Evolutionary conservation across 2,113 vertebrate genomes (phyloP).

Genomic region (Astatoreochromis straeleni): DNA sequence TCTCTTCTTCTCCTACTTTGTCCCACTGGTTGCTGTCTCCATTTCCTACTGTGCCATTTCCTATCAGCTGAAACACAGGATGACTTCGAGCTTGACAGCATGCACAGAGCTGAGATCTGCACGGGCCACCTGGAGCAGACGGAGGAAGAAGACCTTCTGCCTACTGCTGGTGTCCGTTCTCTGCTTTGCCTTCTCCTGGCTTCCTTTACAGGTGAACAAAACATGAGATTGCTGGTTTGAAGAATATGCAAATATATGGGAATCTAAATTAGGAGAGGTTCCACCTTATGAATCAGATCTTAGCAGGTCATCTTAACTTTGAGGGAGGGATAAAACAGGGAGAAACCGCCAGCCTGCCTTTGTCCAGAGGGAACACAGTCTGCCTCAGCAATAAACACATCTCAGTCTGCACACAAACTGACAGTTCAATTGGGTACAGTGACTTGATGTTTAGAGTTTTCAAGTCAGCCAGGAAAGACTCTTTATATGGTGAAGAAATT

Average conservation of each 20-base stretch:
- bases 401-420: not conserved
- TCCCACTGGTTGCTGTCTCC: conserved; percentile 75
- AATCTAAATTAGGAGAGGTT: not conserved
- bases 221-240: not conserved
- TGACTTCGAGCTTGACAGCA: conserved; percentile 52
- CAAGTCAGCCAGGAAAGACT: not conserved
- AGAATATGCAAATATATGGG: not conserved
- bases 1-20: conserved; percentile 80
- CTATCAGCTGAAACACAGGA: conserved; percentile 70
- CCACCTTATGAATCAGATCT: not conserved
- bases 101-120: conserved; percentile 50
- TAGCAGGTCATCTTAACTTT: not conserved
- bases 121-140: conserved; percentile 71
- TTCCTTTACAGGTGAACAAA: conserved; percentile 77
- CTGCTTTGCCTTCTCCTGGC: conserved; percentile 84
- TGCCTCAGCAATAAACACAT: not conserved
- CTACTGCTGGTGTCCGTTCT: conserved; percentile 76
- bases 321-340: not conserved
- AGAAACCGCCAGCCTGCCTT: not conserved
- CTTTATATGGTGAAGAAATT: not conserved
- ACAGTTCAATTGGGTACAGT: not conserved
- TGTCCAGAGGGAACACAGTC: not conserved
- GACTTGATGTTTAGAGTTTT: not conserved
- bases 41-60: conserved; percentile 84
- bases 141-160: conserved; percentile 79